Evolutionary conservation across 2,797 vertebrate genomes (phyloP).

Genomic region (Bufotes viridis): DNA sequence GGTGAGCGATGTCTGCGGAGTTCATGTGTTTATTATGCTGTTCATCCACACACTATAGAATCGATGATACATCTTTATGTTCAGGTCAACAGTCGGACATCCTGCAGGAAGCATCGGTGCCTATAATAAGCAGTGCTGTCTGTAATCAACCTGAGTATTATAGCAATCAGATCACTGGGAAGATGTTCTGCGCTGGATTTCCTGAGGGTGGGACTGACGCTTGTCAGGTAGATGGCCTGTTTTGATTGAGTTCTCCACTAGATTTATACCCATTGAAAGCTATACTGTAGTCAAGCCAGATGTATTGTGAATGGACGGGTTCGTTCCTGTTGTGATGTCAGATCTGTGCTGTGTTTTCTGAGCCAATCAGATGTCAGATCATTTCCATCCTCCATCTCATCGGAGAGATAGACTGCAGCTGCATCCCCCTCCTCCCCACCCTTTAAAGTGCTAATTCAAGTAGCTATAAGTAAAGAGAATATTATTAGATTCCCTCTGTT

Average conservation of each 20-base stretch:
- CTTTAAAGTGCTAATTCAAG: too few species aligned
- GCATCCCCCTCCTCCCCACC: neutral
- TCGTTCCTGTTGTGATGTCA: too few species aligned
- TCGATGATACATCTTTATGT: neutral
- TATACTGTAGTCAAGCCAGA: neutral
- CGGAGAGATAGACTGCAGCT: neutral
- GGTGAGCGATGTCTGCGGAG: constrained; percentile 73
- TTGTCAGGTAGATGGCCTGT: constrained; percentile 79
- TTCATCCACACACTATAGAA: neutral
- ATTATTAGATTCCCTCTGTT: neutral
- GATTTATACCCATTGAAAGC: too few species aligned
- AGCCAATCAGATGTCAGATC: neutral
- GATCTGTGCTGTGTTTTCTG: neutral
- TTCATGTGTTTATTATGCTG: neutral
- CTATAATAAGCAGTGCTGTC: constrained; percentile 84
- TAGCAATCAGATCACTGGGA: constrained; percentile 88
- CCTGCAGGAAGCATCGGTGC: constrained; percentile 87
- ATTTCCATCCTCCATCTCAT: neutral
- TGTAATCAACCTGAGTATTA: constrained; percentile 90
- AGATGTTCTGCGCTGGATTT: constrained; percentile 93
- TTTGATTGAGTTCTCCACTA: neutral
- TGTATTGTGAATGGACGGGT: neutral
- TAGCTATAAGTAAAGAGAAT: neutral
- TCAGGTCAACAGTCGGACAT: constrained; percentile 83
- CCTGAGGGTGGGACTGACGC: constrained; percentile 88